phyloP scores from a whole-genome alignment of 1,140 invertebrate genomes.

The Scaptomyza montana region DNA sequence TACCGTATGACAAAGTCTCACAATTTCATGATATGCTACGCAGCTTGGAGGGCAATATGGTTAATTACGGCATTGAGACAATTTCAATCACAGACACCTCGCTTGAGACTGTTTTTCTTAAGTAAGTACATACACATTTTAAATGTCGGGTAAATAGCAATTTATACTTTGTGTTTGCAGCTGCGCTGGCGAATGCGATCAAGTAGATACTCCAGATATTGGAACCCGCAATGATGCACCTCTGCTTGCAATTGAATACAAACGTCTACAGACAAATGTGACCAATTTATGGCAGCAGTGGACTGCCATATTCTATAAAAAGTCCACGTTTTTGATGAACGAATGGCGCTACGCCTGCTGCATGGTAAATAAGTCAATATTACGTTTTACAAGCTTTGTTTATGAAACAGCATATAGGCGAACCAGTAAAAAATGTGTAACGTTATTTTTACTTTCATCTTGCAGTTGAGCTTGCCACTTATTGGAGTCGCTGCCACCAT shows the following conservation, averaged over 20 bases:
- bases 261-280: slow-evolving; percentile 24
- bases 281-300: slow-evolving; percentile 51
- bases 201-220: slow-evolving; percentile 64
- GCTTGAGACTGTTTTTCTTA: slow-evolving; percentile 94
- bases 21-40: slow-evolving; percentile 87
- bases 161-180: slow-evolving; percentile 22
- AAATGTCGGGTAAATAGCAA: not conserved
- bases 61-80: slow-evolving; percentile 87
- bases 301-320: slow-evolving; percentile 76
- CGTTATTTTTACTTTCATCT: not conserved
- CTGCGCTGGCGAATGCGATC: slow-evolving; percentile 66
- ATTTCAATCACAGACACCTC: slow-evolving; percentile 93
- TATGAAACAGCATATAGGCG: no score
- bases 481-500: slow-evolving; percentile 47
- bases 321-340: slow-evolving; percentile 65
- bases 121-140: slow-evolving; percentile 84
- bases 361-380: slow-evolving; percentile 59
- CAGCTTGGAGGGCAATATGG: slow-evolving; percentile 86
- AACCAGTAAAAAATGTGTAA: no score
- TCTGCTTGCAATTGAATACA: slow-evolving; percentile 44
- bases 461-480: slow-evolving; percentile 54
- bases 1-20: slow-evolving; percentile 83
- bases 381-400: not conserved
- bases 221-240: slow-evolving; percentile 36
- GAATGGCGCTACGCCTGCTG: slow-evolving; percentile 59